Conservation (phyloP, 2,113 vertebrate species). For the Pipra filicauda region DNA sequence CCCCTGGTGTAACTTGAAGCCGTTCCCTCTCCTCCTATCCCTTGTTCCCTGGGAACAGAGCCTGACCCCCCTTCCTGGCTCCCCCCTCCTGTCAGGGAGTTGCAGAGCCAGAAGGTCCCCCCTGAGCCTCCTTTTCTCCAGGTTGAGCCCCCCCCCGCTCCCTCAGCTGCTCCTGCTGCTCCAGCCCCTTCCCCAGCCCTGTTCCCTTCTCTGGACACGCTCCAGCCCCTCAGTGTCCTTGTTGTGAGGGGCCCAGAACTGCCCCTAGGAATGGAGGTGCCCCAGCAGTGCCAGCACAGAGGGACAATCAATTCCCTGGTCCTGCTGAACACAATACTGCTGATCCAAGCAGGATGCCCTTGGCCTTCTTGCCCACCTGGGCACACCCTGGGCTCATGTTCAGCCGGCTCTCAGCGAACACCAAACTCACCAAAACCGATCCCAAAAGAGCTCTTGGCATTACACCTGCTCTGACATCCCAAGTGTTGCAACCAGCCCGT, state of each 20-base stretch:
- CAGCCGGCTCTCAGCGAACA: background rate
- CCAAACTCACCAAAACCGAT: background rate
- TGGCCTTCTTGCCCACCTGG: background rate
- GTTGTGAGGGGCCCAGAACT: background rate
- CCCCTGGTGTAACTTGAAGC: rapidly evolving
- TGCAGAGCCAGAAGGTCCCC: background rate
- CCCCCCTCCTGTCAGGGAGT: background rate
- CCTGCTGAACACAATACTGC: background rate
- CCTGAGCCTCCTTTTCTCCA: background rate
- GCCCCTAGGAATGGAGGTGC: background rate
- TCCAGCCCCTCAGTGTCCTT: background rate
- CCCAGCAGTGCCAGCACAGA: background rate
- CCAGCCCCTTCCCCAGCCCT: background rate
- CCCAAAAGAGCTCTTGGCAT: background rate
- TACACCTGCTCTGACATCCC: background rate
- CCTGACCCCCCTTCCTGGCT: background rate
- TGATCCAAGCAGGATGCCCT: background rate
- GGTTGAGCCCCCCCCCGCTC: background rate
- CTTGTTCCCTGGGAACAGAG: background rate
- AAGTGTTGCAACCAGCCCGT: background rate
- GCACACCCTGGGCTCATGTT: background rate
- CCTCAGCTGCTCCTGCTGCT: background rate
- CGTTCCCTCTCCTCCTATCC: rapidly evolving
- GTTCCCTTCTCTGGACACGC: rapidly evolving
- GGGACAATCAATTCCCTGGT: background rate